phyloP scores from a whole-genome alignment of 2,797 vertebrate species.

The Karalla daura region DNA sequence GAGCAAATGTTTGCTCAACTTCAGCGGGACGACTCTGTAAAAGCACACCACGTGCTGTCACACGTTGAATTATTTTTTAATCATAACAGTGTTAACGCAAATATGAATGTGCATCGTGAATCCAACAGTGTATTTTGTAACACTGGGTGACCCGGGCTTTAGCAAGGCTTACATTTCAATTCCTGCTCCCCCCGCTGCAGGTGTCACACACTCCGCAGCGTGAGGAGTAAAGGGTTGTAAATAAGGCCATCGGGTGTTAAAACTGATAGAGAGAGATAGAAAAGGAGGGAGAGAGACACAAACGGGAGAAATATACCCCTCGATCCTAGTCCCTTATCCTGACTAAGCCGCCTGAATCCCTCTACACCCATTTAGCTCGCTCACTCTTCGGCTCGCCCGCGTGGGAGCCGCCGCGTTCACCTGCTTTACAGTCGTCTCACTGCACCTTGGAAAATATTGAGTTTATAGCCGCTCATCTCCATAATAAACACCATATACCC shows the following conservation, averaged over 20 bases:
- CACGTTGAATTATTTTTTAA: slow-evolving; percentile 51
- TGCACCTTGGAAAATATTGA: slow-evolving; percentile 75
- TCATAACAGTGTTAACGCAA: slow-evolving; percentile 43
- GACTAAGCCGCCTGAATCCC: slow-evolving; percentile 82
- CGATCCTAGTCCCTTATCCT: slow-evolving; percentile 80
- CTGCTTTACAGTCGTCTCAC: slow-evolving; percentile 78
- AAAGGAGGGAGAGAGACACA: slow-evolving; percentile 37
- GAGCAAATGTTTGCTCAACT: slow-evolving; percentile 72
- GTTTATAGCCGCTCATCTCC: slow-evolving; percentile 84
- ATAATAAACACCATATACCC: slow-evolving; percentile 80
- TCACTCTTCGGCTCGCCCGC: slow-evolving; percentile 64
- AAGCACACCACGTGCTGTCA: slow-evolving; percentile 22
- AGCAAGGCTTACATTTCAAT: slow-evolving; percentile 54
- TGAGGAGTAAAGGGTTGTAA: slow-evolving; percentile 61
- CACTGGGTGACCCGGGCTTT: slow-evolving; percentile 51
- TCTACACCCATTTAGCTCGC: slow-evolving; percentile 82
- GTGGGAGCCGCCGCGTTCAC: slow-evolving; percentile 62
- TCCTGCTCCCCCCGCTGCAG: slow-evolving; percentile 52
- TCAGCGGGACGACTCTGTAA: slow-evolving; percentile 53
- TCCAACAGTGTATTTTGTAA: slow-evolving; percentile 45
- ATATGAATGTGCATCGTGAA: slow-evolving; percentile 36
- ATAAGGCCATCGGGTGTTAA: slow-evolving; percentile 63
- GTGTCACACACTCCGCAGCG: slow-evolving; percentile 56
- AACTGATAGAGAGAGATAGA: slow-evolving; percentile 40
- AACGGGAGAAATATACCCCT: slow-evolving; percentile 71